These are phyloP conservation scores for Dendroctonus valens DNA, from an alignment of 1,140 invertebrate genomes.

Conservation along the genomic window DNA sequence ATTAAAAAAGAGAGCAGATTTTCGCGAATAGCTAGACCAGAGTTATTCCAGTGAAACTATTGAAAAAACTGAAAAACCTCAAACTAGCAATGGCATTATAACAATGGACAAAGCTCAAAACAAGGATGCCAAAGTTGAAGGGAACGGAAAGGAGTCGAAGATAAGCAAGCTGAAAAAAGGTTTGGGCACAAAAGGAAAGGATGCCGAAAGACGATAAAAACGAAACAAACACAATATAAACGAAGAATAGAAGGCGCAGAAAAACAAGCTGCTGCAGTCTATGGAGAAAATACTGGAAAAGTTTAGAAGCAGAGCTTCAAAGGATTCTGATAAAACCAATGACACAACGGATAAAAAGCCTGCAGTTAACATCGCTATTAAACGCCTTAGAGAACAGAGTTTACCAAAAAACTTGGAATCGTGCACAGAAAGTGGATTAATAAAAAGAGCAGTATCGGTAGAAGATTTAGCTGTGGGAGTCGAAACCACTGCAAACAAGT, in stretches of 20 bases:
- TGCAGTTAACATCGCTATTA: conserved; percentile 54
- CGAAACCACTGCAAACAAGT: conserved; percentile 45
- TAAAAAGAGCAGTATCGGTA: conserved; percentile 66
- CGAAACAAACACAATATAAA: conserved; percentile 50
- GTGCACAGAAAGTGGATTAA: conserved; percentile 58
- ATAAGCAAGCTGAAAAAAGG: conserved; percentile 51
- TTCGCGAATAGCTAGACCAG: conserved; percentile 60
- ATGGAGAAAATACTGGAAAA: conserved; percentile 69
- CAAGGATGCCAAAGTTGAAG: conserved; percentile 44
- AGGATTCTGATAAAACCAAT: conserved; percentile 48
- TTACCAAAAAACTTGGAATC: conserved; percentile 56
- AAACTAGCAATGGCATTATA: conserved; percentile 31
- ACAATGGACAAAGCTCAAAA: neutral
- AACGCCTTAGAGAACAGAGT: conserved; percentile 62
- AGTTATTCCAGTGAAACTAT: conserved; percentile 53
- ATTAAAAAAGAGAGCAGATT: conserved; percentile 49
- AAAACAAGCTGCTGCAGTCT: conserved; percentile 60
- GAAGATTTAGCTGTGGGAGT: conserved; percentile 60
- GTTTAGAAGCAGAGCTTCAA: conserved; percentile 54
- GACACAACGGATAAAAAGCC: conserved; percentile 49
- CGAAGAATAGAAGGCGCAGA: conserved; percentile 48
- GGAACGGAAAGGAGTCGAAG: conserved; percentile 55
- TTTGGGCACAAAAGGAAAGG: conserved; percentile 46
- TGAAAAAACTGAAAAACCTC: conserved; percentile 14
- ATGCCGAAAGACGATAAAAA: conserved; percentile 50